Evolutionary conservation across 2,113 vertebrate species (phyloP), one percentile per base, ranked within the genome.

Genomic region (Spea bombifrons): DNA sequence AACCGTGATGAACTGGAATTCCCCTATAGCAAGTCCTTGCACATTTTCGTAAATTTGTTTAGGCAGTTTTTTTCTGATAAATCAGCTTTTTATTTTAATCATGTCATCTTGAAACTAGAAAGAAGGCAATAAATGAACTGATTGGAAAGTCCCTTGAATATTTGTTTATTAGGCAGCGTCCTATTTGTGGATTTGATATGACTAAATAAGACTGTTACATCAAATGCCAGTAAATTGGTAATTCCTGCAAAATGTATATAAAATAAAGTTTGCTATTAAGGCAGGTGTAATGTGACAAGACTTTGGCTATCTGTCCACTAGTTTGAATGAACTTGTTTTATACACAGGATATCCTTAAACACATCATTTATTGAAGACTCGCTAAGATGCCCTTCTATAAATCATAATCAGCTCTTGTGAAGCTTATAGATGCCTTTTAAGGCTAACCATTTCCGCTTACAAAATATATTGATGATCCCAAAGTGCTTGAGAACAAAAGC

Each of bases 81-180:
- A 85, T 89, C 73, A 71, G 79, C 83, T 81, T 86, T 83, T 89
- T 83, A 89, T 88, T 81, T 73, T 86, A 86, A 85, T 87, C 85
- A 87, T 87, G 85, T 92, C 88, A 88, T 90, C 80, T 91, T 92
- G 92, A 93, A 93, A 92, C 91, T 86, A 90, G 88, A 93, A 89
- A 89, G 88, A 88, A 90, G 89, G 86, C 88, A 89, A 91, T 89
- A 90, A 85, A 86, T 88, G 85, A 86, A 86, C 83, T 82, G 76
- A 88, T 87, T 93, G 92, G 92, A 93, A 93, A 93, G 87, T 88
- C 92, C 92, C 91, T 90, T 49, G 73, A 53, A 71, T 87, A 81
- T 88, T 53, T 86, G 75, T 88, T 71, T 4, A 85, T 10, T 87
- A 82, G 83, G 83, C 86, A 86, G 83, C 88, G 86, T 83, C 81